phyloP scores from a whole-genome alignment of 2,888 invertebrate species.

The Ophion ventricosus region DNA sequence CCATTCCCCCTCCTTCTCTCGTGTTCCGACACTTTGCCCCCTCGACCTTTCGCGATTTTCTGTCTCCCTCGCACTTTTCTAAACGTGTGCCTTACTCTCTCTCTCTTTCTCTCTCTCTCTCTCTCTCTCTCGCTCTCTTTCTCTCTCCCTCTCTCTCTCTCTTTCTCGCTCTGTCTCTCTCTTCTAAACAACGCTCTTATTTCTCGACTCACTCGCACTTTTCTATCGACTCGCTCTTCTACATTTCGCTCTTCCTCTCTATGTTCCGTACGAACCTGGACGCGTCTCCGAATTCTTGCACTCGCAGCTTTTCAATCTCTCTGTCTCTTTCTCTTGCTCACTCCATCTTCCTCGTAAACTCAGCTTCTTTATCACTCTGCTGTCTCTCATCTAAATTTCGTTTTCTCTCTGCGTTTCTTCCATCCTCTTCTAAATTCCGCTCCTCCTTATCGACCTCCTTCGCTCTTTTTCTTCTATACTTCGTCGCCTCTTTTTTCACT shows the following conservation, averaged over 20 bases:
- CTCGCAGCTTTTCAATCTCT: slow-evolving; percentile 1
- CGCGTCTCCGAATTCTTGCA: slow-evolving; percentile 1
- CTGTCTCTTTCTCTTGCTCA: neutral
- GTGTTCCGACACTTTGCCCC: slow-evolving; percentile 55
- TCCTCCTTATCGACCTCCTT: neutral
- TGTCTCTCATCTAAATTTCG: slow-evolving; percentile 4
- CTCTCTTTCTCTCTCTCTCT: slow-evolving; percentile 24
- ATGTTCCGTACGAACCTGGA: neutral
- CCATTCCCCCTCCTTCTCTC: slow-evolving; percentile 38
- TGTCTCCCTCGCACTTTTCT: slow-evolving; percentile 22
- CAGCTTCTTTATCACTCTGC: neutral
- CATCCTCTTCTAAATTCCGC: slow-evolving; percentile 26
- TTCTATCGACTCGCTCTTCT: slow-evolving; percentile 43
- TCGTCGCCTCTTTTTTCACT: neutral
- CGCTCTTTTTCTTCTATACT: neutral
- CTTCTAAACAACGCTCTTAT: slow-evolving; percentile 24
- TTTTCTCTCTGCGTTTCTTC: neutral
- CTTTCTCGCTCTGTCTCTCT: slow-evolving; percentile 29
- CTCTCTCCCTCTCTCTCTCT: slow-evolving; percentile 25
- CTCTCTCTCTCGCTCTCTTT: slow-evolving; percentile 24
- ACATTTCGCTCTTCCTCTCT: slow-evolving; percentile 26
- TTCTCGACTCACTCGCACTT: slow-evolving; percentile 13
- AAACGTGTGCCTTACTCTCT: neutral
- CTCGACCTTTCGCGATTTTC: slow-evolving; percentile 59
- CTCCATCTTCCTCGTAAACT: slow-evolving; percentile 3